phyloP scores from a whole-genome alignment of 2,797 vertebrate genomes.

The Dryobates pubescens region DNA sequence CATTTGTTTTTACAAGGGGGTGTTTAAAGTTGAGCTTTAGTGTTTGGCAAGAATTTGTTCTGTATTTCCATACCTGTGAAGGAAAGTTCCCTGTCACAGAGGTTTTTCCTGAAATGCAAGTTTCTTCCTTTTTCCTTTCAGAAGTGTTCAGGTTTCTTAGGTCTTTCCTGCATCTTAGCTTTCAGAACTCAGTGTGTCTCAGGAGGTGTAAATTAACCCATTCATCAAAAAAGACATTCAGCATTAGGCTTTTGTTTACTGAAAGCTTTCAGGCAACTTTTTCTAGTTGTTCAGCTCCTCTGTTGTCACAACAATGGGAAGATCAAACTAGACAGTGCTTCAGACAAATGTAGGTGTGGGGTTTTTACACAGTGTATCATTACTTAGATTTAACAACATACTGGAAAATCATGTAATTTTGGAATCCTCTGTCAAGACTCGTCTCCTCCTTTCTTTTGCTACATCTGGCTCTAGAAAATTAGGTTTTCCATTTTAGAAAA shows the following conservation, averaged over 20 bases:
- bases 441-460: background rate
- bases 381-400: background rate
- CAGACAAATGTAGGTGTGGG: background rate
- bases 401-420: background rate
- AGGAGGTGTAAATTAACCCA: slow-evolving; percentile 23
- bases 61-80: background rate
- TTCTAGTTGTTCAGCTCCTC: background rate
- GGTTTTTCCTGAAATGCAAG: background rate
- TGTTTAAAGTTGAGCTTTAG: slow-evolving; percentile 12
- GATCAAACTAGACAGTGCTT: background rate
- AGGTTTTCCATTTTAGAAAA: background rate
- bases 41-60: background rate
- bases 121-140: slow-evolving; percentile 1
- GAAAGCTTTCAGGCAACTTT: slow-evolving; percentile 23
- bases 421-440: background rate
- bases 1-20: background rate
- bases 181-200: background rate
- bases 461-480: background rate
- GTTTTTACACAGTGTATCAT: background rate
- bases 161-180: slow-evolving; percentile 6
- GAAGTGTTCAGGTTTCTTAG: background rate
- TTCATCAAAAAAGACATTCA: slow-evolving; percentile 32
- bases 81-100: background rate
- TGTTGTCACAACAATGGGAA: slow-evolving; percentile 3
- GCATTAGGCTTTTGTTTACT: slow-evolving; percentile 33